These are phyloP conservation scores for Tenebrio molitor DNA, from an alignment of 1,140 invertebrate species.

Conservation along the genomic window DNA sequence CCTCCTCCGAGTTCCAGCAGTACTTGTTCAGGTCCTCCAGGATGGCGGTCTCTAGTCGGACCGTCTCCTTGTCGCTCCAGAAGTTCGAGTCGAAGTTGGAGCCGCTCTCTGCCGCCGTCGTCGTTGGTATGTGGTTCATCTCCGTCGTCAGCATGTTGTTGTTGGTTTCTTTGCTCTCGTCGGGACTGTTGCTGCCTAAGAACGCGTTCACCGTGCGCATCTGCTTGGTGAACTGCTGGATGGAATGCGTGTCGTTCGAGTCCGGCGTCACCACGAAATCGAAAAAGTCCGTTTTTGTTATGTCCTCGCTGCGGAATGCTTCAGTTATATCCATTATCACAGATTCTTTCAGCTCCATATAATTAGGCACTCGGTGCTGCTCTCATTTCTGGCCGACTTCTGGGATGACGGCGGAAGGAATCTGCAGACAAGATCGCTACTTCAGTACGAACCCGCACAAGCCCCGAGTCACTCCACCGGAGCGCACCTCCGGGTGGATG, in stretches of 20 bases:
- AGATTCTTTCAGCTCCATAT: conserved; percentile 60
- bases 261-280: conserved; percentile 87
- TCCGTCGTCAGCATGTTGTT: conserved; percentile 72
- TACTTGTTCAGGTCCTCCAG: conserved; percentile 86
- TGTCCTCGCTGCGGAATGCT: conserved; percentile 80
- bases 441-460: too few relatives aligned
- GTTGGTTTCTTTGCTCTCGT: conserved; percentile 77
- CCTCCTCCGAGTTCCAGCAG: conserved; percentile 79
- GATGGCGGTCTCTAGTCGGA: conserved; percentile 78
- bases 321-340: conserved; percentile 83
- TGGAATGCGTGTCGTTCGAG: conserved; percentile 73
- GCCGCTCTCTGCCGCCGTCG: conserved; percentile 64
- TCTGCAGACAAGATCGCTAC: conserved; percentile 44
- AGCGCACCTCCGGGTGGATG: too few relatives aligned
- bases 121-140: conserved; percentile 59
- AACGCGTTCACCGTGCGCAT: conserved; percentile 75
- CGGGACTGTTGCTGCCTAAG: conserved; percentile 67
- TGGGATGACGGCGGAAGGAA: conserved; percentile 19
- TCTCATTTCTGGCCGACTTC: background rate
- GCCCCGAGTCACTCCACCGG: too few relatives aligned
- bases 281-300: conserved; percentile 86
- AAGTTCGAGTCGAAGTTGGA: conserved; percentile 75
- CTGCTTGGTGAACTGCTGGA: conserved; percentile 74
- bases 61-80: conserved; percentile 80
- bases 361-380: conserved; percentile 32